Evolutionary conservation across 1,140 invertebrate species (phyloP), one percentile per base, ranked within the genome.

Genomic region (Diorhabda elongata): DNA sequence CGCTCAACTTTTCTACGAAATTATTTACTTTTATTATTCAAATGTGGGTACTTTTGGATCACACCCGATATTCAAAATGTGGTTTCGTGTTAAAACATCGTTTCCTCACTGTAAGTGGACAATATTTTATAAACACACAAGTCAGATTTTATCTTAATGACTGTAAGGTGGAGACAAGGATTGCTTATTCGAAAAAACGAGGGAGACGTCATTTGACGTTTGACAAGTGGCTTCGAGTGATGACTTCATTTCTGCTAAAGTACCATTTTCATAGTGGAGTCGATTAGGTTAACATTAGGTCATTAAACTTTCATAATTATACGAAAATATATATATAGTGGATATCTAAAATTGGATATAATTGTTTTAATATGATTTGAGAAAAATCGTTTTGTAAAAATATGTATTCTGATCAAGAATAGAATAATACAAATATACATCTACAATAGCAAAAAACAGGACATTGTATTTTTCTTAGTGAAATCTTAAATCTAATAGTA

Each of bases 131-230:
- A 52, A 8, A 52, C 47, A n/a, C 47, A 52, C n/a, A 52, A 52
- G 47, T 6, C 47, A 52, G 47, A 52, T 52, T 52, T 6, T 6
- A 52, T 52, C 47, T 52, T 8, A 52, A 52, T 52, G 47, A 52
- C 47, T 52, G 3, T n/a, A n/a, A 52, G 47, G 47, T 52, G 47
- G 6, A 52, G 47, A 52, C 47, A 52, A 52, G 6, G 47, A 52
- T 52, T 52, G 47, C 47, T 52, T 52, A 52, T 52, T 52, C n/a
- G 47, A n/a, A 52, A 52, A 52, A 6, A 8, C 47, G 47, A 52
- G 47, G 47, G 47, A 52, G 47, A 52, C 47, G 47, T 52, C 47
- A 52, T 52, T 52, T 52, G 47, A 52, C 47, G 47, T 52, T 52
- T 52, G 47, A 52, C 47, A 52, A 52, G 47, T 52, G 6, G n/a